A percentile compares a stretch with the other conserved stretches of the same genome.
phyloP scores from a whole-genome alignment of 2,888 invertebrate genomes.

The Ommatoiulus sabulosus region DNA sequence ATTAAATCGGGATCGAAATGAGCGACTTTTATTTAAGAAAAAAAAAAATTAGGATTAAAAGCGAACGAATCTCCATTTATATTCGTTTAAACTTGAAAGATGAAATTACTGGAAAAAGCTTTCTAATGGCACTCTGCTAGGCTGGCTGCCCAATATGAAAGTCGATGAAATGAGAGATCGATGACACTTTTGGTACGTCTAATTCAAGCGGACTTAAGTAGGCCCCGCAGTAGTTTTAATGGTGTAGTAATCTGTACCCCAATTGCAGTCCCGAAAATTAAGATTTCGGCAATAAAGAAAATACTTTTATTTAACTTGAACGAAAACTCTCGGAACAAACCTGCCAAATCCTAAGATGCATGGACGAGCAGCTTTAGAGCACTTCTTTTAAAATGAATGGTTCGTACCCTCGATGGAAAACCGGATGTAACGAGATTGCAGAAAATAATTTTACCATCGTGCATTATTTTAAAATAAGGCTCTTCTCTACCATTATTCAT shows the following conservation, averaged over 20 bases:
- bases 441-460: no score
- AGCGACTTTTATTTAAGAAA: background rate
- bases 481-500: no score
- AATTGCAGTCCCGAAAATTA: background rate
- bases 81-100: background rate
- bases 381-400: background rate
- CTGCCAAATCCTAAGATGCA: background rate
- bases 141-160: constrained; percentile 6
- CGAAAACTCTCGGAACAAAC: background rate
- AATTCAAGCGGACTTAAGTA: background rate
- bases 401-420: no score
- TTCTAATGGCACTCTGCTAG: background rate
- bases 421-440: no score
- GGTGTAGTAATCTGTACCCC: background rate
- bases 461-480: no score
- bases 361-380: background rate
- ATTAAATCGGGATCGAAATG: background rate
- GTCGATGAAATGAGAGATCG: background rate
- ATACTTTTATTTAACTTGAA: background rate
- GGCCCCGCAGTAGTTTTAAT: background rate
- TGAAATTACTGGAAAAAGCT: background rate
- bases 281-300: constrained; percentile 19
- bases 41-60: background rate
- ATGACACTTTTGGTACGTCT: background rate
- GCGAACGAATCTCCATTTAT: background rate